These are phyloP conservation scores for Cistogaster globosa DNA, from an alignment of 2,888 invertebrate genomes.

Conservation along the genomic window DNA sequence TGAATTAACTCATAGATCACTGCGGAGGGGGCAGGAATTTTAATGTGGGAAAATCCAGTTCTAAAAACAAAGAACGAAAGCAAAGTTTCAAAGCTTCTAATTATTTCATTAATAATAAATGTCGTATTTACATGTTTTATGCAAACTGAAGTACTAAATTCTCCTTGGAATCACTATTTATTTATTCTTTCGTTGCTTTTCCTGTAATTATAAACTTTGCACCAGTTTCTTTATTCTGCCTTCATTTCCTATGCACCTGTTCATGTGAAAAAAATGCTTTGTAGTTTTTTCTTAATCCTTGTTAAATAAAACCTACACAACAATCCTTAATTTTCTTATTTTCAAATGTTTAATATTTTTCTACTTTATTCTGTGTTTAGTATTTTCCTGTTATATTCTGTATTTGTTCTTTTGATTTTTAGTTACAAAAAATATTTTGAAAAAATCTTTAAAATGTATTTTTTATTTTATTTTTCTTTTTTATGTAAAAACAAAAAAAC, in stretches of 20 bases:
- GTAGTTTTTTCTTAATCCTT: conserved; percentile 58
- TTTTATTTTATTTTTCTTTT: conserved; percentile 66
- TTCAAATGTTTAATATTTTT: conserved; percentile 26
- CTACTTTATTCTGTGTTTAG: conserved; percentile 7
- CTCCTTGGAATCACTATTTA: conserved; percentile 2
- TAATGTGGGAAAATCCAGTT: no score
- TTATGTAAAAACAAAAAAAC: conserved; percentile 63
- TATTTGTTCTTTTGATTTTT: conserved; percentile 24
- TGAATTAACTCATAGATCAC: no score
- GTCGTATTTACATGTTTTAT: background rate
- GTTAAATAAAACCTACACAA: conserved; percentile 34
- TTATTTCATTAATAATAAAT: no score
- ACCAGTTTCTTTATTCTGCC: conserved; percentile 55
- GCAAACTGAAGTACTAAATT: background rate
- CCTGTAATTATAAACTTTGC: conserved; percentile 55
- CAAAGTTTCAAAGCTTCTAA: no score
- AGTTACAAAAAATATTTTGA: conserved; percentile 18
- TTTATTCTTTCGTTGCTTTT: conserved; percentile 5
- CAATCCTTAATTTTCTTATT: conserved; percentile 17
- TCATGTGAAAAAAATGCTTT: conserved; percentile 64
- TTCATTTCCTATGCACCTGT: conserved; percentile 64
- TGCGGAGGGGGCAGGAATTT: no score
- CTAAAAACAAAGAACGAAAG: no score
- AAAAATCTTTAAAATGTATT: conserved; percentile 42
- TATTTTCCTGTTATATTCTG: conserved; percentile 9